A percentile compares a stretch with the other conserved stretches of the same genome.
Evolutionary conservation across 2,888 invertebrate genomes (phyloP).

Genomic region (Leptinotarsa peninsularis): DNA sequence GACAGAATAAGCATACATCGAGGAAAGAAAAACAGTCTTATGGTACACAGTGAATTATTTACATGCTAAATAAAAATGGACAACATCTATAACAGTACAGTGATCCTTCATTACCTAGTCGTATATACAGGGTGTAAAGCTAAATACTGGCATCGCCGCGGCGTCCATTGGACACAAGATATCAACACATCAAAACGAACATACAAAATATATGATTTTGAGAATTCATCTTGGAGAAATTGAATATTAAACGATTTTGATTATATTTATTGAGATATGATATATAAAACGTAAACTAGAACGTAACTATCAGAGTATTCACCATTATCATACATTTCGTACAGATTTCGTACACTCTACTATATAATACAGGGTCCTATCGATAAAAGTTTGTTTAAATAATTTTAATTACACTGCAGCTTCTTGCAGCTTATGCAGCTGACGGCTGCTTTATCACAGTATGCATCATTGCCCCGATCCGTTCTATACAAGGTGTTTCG

Average conservation of each 20-base stretch:
- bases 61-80: slow-evolving; percentile 60
- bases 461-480: slow-evolving; percentile 67
- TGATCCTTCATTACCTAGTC: slow-evolving; percentile 51
- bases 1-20: slow-evolving; percentile 53
- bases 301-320: slow-evolving; percentile 33
- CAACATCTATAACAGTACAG: slow-evolving; percentile 64
- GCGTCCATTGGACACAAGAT: slow-evolving; percentile 60
- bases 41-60: slow-evolving; percentile 62
- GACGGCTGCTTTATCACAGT: slow-evolving; percentile 68
- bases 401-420: slow-evolving; percentile 57
- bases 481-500: slow-evolving; percentile 50
- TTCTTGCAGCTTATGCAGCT: slow-evolving; percentile 62
- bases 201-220: slow-evolving; percentile 25
- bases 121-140: slow-evolving; percentile 59
- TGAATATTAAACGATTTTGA: neutral
- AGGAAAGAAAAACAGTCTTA: slow-evolving; percentile 64
- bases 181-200: slow-evolving; percentile 49
- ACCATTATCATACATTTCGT: slow-evolving; percentile 35
- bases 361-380: slow-evolving; percentile 56
- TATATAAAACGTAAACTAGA: neutral
- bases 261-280: slow-evolving; percentile 11
- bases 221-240: slow-evolving; percentile 1
- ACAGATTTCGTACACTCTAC: slow-evolving; percentile 58
- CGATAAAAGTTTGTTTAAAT: slow-evolving; percentile 49
- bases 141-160: slow-evolving; percentile 65